Evolutionary conservation across 1,140 invertebrate species (phyloP), one percentile per base, ranked within the genome.

Genomic region (Drosophila insularis): DNA sequence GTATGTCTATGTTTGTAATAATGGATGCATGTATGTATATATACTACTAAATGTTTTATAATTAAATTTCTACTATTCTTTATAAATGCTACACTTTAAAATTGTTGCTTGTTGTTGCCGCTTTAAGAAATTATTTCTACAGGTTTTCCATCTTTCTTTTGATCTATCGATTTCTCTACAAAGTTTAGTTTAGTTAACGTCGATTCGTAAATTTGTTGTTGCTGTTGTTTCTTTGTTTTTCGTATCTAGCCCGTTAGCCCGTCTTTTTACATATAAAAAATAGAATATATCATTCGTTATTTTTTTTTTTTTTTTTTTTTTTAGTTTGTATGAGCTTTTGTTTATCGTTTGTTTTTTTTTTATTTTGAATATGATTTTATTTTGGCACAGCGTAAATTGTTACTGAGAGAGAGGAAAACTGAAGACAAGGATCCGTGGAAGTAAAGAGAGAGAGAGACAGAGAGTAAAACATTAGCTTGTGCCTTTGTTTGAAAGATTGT

Each of bases 61-160:
- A 32, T 76, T 76, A 76, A 69, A 60, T 76, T 61, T 64, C 74
- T 76, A 76, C 74, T 74, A 77, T 58, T 63, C 65, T 27, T 84
- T 80, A 82, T 86, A 86, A 86, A 86, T 86, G 82, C 82, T 87
- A 82, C 79, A 58, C 58, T 71, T 71, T 87, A 73, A 85, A 87
- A 79, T 87, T 85, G 43, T 60, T 74, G 46, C 50, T 64, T 64
- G 43, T 75, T 75, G 32, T 64, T 37, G 67, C 40, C 43, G 68
- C 43, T 63, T 39, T 40, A 10, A 8, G 50, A 61, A 55, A 35
- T 55, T 13, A 13, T 37, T 46, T 23, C 37, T 21, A 60, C 37
- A 43, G 55, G 53, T 27, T 5, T 74, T 13, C 37, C 23, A 32
- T 17, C 56, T 59, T 46, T 39, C 35, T 17, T 8, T 27, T 21